phyloP scores from a whole-genome alignment of 2,113 vertebrate species.

The Climacteris rufus region DNA sequence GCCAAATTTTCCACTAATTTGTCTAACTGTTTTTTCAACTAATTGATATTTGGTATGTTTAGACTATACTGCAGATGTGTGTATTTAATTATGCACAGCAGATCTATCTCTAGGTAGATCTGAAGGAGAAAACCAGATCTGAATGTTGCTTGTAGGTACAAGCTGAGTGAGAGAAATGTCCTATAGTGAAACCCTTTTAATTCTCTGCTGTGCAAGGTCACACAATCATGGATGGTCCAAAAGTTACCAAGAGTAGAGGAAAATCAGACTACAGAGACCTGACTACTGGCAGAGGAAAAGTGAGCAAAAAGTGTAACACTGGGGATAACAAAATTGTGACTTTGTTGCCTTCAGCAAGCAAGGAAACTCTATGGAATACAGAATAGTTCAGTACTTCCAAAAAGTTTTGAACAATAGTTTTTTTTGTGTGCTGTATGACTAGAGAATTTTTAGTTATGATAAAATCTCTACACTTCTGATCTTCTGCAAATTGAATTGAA shows the following conservation, averaged over 20 bases:
- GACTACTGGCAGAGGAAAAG: background rate
- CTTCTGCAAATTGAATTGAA: background rate
- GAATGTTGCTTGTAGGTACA: background rate
- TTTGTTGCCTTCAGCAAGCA: background rate
- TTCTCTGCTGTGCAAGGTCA: background rate
- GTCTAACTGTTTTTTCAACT: background rate
- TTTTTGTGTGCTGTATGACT: background rate
- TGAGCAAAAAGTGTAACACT: background rate
- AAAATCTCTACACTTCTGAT: background rate
- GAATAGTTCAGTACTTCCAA: background rate
- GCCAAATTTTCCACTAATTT: background rate
- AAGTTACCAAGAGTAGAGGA: background rate
- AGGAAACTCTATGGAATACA: background rate
- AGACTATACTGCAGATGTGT: background rate
- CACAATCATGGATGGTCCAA: background rate
- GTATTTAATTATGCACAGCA: background rate
- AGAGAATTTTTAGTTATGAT: background rate
- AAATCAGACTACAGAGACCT: background rate
- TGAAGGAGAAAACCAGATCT: background rate
- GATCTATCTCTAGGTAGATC: background rate
- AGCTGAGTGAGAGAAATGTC: background rate
- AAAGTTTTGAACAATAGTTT: background rate
- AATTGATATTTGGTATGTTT: background rate
- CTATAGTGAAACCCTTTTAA: background rate
- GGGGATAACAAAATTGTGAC: background rate